Base-by-base conservation (phyloP, 1,140 invertebrate species). In the Zaprionus davidi region DNA sequence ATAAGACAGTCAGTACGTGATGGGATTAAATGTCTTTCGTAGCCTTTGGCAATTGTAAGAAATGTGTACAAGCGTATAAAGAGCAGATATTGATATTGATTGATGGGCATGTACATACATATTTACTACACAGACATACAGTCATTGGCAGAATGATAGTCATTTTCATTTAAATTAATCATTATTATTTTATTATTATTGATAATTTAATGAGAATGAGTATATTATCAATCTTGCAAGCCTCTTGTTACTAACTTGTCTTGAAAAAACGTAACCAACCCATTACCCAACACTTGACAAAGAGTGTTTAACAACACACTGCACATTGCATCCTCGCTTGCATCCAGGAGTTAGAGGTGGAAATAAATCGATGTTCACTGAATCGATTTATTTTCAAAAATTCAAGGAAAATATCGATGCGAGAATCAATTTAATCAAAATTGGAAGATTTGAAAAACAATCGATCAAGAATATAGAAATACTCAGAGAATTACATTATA, bases 401-500 rank as follows among this genome's bases (percentile, higher is more conserved):
- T 26, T 24, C 24, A 26, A 26, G 5, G 24, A 5, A 26, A 26
- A 26, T 0, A 26, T 0, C 5, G 24, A 26, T 26, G 2, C 24
- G 24, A 26, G 24, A n/a, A n/a, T n/a, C n/a, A n/a, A n/a, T n/a
- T n/a, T n/a, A n/a, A n/a, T n/a, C n/a, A n/a, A n/a, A n/a, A n/a
- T n/a, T n/a, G n/a, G n/a, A 9, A 31, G 1, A 31, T 31, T n/a
- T n/a, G 0, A 41, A 17, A 51, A 55, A 28, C 1, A 26, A 55
- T n/a, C 5, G 13, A 13, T n/a, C 31, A 26, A 17, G 3, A 17
- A 9, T 9, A 22, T 20, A 17, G 0, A 56, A 31, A 55, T 7
- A 12, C 12, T 9, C 20, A 24, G 13, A 66, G 7, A 7, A 15
- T 6, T 67, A 58, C 41, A 67, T 67, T 57, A 71, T 38, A 59